These are phyloP conservation scores for Autographa pulchrina DNA, from an alignment of 2,888 invertebrate genomes.

Conservation along the genomic window DNA sequence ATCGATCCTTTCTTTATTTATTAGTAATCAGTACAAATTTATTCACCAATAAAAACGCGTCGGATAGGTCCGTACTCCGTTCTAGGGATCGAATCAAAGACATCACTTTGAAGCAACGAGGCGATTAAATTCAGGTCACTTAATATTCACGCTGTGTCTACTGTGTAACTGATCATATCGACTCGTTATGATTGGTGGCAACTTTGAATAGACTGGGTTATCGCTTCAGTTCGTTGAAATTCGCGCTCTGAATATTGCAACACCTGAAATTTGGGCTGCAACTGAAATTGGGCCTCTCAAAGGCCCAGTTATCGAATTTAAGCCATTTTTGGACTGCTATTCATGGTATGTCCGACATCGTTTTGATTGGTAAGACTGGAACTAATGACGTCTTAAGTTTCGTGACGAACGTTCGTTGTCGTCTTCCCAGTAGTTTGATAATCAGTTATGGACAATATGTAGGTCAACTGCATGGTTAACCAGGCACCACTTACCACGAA, in stretches of 20 bases:
- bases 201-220: conserved; percentile 47
- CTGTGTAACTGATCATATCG: conserved; percentile 44
- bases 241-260: conserved; percentile 51
- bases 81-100: conserved; percentile 4
- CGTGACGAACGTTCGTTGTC: too few species aligned
- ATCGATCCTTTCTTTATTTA: too few species aligned
- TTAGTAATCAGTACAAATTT: too few species aligned
- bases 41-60: too few species aligned
- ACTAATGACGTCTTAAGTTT: conserved; percentile 3
- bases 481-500: too few species aligned
- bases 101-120: not conserved
- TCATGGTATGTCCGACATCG: conserved; percentile 13
- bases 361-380: conserved; percentile 21
- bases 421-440: too few species aligned
- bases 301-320: conserved; percentile 50
- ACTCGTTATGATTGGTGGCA: conserved; percentile 45
- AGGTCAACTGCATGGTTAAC: too few species aligned
- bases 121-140: conserved; percentile 34
- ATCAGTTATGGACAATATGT: too few species aligned
- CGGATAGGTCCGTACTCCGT: too few species aligned
- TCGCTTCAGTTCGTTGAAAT: conserved; percentile 29
- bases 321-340: conserved; percentile 41
- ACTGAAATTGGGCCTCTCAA: conserved; percentile 50
- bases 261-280: conserved; percentile 44
- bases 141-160: conserved; percentile 46